Base-by-base conservation (phyloP, 2,797 vertebrate genomes). In the Smutsia temminckii region DNA sequence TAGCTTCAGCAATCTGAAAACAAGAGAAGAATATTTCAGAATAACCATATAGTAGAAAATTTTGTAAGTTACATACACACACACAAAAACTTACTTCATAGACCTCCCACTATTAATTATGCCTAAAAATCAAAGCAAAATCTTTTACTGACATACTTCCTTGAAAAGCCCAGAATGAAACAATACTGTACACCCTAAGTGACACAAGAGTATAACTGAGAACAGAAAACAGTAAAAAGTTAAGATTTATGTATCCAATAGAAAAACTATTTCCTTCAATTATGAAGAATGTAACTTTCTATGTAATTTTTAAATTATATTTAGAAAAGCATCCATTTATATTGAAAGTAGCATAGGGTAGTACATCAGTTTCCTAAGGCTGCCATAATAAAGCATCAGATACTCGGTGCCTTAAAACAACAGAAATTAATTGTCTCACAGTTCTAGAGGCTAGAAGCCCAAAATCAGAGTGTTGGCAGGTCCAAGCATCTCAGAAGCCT, bases 1-100 rank as follows among this genome's bases (percentile, higher is more conserved):
- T 96, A 99, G 94, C 93, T 98, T 99, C 97, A 99, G 98, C 93
- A 99, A 97, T 98, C 99, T 99, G 98, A 95, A 98, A 98, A 89
- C n/a, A 88, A 98, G 11, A 91, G 90, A 78, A 86, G 21, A 97
- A 94, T 97, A 71, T 95, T 94, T 97, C 92, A 97, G 53, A 86
- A 80, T 46, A 77, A 51, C 2, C 55, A 71, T 29, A 63, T 37
- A 79, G 57, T 32, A 83, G 86, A 86, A 91, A 86, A 53, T 42
- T 34, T 20, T n/a, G 14, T 34, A 64, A 80, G 16, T 68, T 40
- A 59, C 53, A 87, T 1, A 77, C 0, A 10, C 13, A 14, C 23
- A 68, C 13, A 23, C 23, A 79, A 77, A 63, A 69, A 69, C 34
- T 40, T 16, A 74, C 59, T 91, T 51, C 55, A 68, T 87, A 61